A percentile compares a stretch with the other conserved stretches of the same genome.
These are phyloP conservation scores for Sapajus apella DNA, from an alignment of 2,113 vertebrate genomes.

Conservation along the genomic window DNA sequence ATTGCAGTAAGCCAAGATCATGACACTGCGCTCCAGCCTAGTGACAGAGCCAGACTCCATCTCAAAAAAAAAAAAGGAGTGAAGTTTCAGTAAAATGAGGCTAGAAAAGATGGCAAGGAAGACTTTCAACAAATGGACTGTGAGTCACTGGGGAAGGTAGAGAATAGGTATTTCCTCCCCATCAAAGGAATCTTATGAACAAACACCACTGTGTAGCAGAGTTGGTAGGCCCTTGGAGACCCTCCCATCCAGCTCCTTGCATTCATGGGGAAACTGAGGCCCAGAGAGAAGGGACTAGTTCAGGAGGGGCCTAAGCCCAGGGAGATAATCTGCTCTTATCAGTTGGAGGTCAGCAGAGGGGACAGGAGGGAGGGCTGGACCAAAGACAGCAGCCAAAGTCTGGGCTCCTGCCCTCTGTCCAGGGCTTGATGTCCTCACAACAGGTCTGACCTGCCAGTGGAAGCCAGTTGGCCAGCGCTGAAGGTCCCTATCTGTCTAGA, in stretches of 20 bases:
- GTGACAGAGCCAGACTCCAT: no score
- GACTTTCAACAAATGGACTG: fast-evolving
- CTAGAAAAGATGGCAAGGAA: background rate
- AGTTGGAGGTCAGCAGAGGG: background rate
- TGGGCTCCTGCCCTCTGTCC: background rate
- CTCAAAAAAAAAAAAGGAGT: background rate
- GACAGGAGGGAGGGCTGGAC: background rate
- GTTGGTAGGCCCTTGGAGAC: background rate
- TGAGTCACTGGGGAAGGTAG: background rate
- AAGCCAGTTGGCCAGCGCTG: conserved; percentile 39
- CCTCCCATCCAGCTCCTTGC: background rate
- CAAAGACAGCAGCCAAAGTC: background rate
- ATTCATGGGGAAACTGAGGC: background rate
- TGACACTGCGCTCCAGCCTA: no score
- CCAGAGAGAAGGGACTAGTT: background rate
- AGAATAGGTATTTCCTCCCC: background rate
- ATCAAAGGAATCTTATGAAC: background rate
- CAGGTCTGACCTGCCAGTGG: background rate
- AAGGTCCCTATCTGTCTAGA: conserved; percentile 75
- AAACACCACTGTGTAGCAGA: background rate
- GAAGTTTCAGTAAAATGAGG: background rate
- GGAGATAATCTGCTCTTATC: background rate
- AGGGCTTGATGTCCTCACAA: background rate
- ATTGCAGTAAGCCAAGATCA: no score
- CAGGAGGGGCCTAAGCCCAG: background rate